Evolutionary conservation across 2,113 vertebrate species (phyloP), one percentile per base, ranked within the genome.

Genomic region (Hymenochirus boettgeri): DNA sequence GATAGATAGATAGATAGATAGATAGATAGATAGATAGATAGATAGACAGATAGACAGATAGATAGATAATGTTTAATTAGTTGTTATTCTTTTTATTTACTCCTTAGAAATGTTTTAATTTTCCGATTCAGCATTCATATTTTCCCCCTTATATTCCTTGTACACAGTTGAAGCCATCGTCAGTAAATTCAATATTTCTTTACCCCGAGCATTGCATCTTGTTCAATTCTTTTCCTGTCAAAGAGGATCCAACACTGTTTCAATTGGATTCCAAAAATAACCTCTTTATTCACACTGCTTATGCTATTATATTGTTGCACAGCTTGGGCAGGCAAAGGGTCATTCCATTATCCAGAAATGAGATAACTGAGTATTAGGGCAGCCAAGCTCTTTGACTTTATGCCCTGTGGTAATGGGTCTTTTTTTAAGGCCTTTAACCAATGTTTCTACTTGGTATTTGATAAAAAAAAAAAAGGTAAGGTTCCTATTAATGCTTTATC

Each of bases 191-290:
- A 77, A 81, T 82, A 74, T 77, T 73, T 73, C 33, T 72, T 75
- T 61, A 76, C 31, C 59, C 37, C 65, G 73, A 73, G 73, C 77
- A 70, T 27, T 81, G 80, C 79, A 71, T 79, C 77, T 77, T 79
- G 80, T 73, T 85, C 83, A 80, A 72, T 83, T 78, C 81, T 71
- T 76, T 69, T 70, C 75, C 80, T 80, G 78, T 82, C 82, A 79
- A 71, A 57, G 37, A 2, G 1, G 73, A 75, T 85, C 78, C 58
- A 1, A 82, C 78, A 70, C 70, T 62, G 77, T 79, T 88, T 88
- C 88, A 89, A 86, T 83, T 77, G 78, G 79, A 80, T 77, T 79
- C 86, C 85, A 89, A 89, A 87, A 89, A 88, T 83, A 89, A 81
- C 83, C 82, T 82, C 88, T 87, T 85, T 86, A 83, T 88, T 86